phyloP scores from a whole-genome alignment of 2,797 vertebrate genomes.

The Pterois miles region DNA sequence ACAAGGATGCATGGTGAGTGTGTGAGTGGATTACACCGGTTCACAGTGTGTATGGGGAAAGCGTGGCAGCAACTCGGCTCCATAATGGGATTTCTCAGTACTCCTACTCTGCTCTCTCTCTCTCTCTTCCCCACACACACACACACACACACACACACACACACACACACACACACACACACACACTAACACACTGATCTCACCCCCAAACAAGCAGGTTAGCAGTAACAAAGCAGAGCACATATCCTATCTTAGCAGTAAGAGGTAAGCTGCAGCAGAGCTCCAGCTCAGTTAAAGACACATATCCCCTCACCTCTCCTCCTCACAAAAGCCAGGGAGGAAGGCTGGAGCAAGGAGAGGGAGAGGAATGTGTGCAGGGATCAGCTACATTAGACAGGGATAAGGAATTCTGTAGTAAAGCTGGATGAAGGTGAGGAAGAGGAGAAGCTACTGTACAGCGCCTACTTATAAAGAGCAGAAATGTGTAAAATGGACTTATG shows the following conservation, averaged over 20 bases:
- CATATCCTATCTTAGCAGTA: slow-evolving; percentile 72
- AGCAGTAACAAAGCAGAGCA: slow-evolving; percentile 75
- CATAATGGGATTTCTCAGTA: slow-evolving; percentile 84
- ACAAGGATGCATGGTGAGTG: slow-evolving; percentile 74
- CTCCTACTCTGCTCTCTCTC: slow-evolving; percentile 60
- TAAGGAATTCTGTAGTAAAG: slow-evolving; percentile 66
- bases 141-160: background rate
- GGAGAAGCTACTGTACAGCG: slow-evolving; percentile 34
- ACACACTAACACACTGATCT: slow-evolving; percentile 63
- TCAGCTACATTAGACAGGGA: slow-evolving; percentile 70
- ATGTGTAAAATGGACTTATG: slow-evolving; percentile 13
- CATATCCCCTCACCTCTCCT: slow-evolving; percentile 67
- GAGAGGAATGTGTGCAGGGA: slow-evolving; percentile 43
- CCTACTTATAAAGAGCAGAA: slow-evolving; percentile 26
- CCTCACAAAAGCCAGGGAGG: slow-evolving; percentile 60
- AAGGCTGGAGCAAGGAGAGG: slow-evolving; percentile 18
- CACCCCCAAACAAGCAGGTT: slow-evolving; percentile 79
- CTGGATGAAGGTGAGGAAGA: slow-evolving; percentile 60
- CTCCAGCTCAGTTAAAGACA: slow-evolving; percentile 75
- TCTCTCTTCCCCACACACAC: no score
- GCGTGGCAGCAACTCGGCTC: slow-evolving; percentile 77
- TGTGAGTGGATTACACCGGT: slow-evolving; percentile 84
- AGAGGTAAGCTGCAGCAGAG: slow-evolving; percentile 75
- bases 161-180: slow-evolving; percentile 41
- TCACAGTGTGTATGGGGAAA: slow-evolving; percentile 77